Conservation (phyloP, 2,113 vertebrate species). For the Callithrix jacchus region DNA sequence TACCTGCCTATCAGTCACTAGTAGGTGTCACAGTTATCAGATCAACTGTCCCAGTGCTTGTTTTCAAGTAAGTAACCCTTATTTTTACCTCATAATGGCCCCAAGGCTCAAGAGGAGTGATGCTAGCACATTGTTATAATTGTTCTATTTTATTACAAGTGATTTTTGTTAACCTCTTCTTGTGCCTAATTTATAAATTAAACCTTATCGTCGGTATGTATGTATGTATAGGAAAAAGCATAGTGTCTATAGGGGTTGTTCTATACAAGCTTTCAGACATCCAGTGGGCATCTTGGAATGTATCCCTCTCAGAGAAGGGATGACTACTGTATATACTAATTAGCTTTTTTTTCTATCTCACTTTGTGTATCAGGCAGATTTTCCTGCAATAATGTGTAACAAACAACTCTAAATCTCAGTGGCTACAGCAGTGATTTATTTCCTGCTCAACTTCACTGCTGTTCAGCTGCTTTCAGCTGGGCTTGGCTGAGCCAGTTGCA, state of each 20-base stretch:
- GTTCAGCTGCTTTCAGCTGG: background rate
- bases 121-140: background rate
- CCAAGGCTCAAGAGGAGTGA: background rate
- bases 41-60: background rate
- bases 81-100: background rate
- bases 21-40: background rate
- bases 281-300: background rate
- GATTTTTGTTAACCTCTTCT: background rate
- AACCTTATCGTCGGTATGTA: background rate
- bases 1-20: background rate
- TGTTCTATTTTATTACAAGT: background rate
- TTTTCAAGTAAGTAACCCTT: background rate
- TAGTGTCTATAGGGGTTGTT: background rate
- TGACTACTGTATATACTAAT: background rate
- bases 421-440: background rate
- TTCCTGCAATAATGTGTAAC: background rate
- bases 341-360: background rate
- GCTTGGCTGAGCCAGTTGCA: background rate
- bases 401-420: background rate
- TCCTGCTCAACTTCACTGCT: background rate
- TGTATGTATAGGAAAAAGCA: background rate
- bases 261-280: background rate
- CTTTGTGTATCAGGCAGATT: background rate
- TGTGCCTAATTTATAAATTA: background rate
- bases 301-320: too few relatives aligned